Percentiles rank a stretch among this genome's conserved stretches.
phyloP scores from a whole-genome alignment of 1,140 invertebrate species.

The Tenebrio molitor region DNA sequence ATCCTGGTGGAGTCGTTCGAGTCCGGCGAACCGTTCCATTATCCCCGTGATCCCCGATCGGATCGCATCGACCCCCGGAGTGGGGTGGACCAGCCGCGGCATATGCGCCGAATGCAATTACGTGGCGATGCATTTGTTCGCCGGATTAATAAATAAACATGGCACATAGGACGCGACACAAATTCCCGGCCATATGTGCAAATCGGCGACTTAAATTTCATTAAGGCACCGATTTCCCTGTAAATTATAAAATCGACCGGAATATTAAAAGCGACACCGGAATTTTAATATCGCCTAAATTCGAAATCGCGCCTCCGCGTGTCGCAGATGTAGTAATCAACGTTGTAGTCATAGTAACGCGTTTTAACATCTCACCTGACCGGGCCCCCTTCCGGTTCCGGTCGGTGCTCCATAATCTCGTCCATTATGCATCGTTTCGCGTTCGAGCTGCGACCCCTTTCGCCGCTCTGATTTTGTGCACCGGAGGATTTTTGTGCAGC shows the following conservation, averaged over 20 bases:
- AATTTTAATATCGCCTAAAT: too few relatives aligned
- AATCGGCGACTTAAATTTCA: neutral
- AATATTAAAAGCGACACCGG: too few relatives aligned
- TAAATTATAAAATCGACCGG: too few relatives aligned
- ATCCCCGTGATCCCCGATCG: too few relatives aligned
- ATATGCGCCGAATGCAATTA: constrained; percentile 3
- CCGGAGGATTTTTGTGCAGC: constrained; percentile 46
- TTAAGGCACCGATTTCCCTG: too few relatives aligned
- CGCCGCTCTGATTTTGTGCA: constrained; percentile 54
- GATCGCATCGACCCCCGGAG: too few relatives aligned
- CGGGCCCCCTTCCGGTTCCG: constrained; percentile 51
- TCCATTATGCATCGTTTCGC: constrained; percentile 59
- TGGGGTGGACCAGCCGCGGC: too few relatives aligned
- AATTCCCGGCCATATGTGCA: neutral
- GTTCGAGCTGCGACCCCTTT: constrained; percentile 56
- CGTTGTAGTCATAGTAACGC: constrained; percentile 49
- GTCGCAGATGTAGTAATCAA: constrained; percentile 43
- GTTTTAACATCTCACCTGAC: constrained; percentile 54
- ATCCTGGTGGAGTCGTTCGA: too few relatives aligned
- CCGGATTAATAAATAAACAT: constrained; percentile 11
- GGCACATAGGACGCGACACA: neutral
- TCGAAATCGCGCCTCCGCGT: too few relatives aligned
- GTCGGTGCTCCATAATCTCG: constrained; percentile 55
- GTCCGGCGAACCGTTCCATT: too few relatives aligned
- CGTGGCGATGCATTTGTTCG: neutral